phyloP scores from a whole-genome alignment of 30 jellyfish, hydroid and myxozoan species.

The Rhopilema esculentum region DNA sequence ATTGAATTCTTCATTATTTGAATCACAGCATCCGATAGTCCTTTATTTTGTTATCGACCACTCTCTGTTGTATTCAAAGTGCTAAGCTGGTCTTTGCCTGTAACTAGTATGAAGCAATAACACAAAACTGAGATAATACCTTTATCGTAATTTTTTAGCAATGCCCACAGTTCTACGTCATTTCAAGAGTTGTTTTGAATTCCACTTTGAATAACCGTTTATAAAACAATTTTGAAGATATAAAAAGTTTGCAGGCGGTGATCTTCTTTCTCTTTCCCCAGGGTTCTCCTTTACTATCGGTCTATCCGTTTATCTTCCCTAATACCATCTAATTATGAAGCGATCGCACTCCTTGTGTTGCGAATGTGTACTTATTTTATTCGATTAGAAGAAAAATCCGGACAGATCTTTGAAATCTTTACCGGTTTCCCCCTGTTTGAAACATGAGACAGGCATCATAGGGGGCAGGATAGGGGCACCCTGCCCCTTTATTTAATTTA shows the following conservation, averaged over 20 bases:
- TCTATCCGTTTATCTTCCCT: neutral
- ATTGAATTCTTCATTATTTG: neutral
- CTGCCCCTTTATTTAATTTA: no score
- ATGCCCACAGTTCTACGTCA: neutral
- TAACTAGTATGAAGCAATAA: neutral
- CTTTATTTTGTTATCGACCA: neutral
- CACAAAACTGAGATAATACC: neutral
- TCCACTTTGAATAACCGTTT: neutral
- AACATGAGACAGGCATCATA: no score
- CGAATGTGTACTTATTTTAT: neutral
- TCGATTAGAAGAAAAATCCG: neutral
- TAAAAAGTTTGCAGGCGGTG: neutral
- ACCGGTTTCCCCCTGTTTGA: no score
- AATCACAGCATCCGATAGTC: neutral
- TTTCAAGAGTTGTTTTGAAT: neutral
- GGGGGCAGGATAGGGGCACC: no score
- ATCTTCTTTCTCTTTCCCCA: neutral
- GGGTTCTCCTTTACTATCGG: neutral
- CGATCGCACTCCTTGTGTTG: neutral
- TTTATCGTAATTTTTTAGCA: neutral
- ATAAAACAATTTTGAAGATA: neutral
- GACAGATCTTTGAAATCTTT: neutral
- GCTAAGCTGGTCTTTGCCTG: neutral
- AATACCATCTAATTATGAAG: neutral
- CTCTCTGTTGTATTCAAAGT: neutral